Evolutionary conservation across 2,797 vertebrate species (phyloP).

Genomic region (Macrochelys suwanniensis): DNA sequence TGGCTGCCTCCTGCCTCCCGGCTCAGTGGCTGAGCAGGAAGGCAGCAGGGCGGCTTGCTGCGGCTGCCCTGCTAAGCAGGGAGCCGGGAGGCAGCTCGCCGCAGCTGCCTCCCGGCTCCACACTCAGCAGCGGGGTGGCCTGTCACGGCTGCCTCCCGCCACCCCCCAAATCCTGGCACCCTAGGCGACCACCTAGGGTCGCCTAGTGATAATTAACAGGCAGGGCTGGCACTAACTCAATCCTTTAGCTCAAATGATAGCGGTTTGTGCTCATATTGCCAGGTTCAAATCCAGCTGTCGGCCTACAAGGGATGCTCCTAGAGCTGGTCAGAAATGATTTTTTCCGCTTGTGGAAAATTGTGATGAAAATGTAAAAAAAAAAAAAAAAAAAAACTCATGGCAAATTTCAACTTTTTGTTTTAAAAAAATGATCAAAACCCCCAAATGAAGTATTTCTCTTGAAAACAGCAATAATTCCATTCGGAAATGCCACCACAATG

Average conservation of each 20-base stretch:
- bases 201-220: too few species aligned
- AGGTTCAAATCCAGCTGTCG: background rate
- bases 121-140: too few species aligned
- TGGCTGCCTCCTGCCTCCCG: too few species aligned
- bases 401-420: background rate
- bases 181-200: too few species aligned
- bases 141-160: too few species aligned
- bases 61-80: too few species aligned
- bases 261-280: background rate
- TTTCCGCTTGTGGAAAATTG: background rate
- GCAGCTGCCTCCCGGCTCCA: too few species aligned
- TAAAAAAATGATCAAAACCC: background rate
- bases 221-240: too few species aligned
- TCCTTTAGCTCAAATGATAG: background rate
- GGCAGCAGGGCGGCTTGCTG: too few species aligned
- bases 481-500: background rate
- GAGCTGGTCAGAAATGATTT: background rate
- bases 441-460: background rate
- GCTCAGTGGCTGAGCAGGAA: too few species aligned
- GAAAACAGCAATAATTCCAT: background rate
- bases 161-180: too few species aligned
- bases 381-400: fast-evolving
- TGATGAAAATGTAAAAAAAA: background rate
- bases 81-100: too few species aligned
- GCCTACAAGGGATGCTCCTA: background rate